Base-by-base conservation (phyloP, 2,888 invertebrate species). In the Nysson spinosus region DNA sequence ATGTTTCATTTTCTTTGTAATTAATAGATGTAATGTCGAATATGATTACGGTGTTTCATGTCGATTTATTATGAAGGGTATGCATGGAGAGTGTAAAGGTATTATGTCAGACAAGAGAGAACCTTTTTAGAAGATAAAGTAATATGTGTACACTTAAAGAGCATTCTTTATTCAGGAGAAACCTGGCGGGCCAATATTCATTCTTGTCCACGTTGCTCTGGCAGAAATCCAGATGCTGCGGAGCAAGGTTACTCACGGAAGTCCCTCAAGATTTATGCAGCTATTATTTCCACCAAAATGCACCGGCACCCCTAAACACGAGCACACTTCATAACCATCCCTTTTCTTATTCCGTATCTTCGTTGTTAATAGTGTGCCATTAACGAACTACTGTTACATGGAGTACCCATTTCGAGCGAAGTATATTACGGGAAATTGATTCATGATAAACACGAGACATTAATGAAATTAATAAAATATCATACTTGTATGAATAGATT, bases 221-320 rank as follows among this genome's bases (percentile, higher is more conserved):
- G 83, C 83, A 66, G 67, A 47, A 54, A 74, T 81, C 82, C 83
- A 83, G 77, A 56, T 46, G 26, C 69, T 49, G 22, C n/a, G 46
- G 35, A 40, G 68, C 63, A 76, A 76, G 64, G 67, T 64, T 67
- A 68, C 67, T 58, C 69, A 50, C 57, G 71, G 64, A 67, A 72
- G 72, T 74, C 68, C 63, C 66, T 62, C 67, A 65, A 66, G 77
- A 82, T 80, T 81, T 81, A 81, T 79, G 71, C 69, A 50, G 71
- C 79, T 70, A 78, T 79, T 80, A 81, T 77, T 80, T 77, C 78
- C 61, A 37, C 34, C 46, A 39, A 69, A 56, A 67, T 58, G 61
- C 63, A 44, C 52, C 42, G 32, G 14, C 39, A 30, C 39, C 34
- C 37, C 52, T 39, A 64, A 72, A 72, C 51, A 64, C 4, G 63